These are phyloP conservation scores for Coturnix japonica DNA, from an alignment of 2,113 vertebrate species.

Conservation along the genomic window DNA sequence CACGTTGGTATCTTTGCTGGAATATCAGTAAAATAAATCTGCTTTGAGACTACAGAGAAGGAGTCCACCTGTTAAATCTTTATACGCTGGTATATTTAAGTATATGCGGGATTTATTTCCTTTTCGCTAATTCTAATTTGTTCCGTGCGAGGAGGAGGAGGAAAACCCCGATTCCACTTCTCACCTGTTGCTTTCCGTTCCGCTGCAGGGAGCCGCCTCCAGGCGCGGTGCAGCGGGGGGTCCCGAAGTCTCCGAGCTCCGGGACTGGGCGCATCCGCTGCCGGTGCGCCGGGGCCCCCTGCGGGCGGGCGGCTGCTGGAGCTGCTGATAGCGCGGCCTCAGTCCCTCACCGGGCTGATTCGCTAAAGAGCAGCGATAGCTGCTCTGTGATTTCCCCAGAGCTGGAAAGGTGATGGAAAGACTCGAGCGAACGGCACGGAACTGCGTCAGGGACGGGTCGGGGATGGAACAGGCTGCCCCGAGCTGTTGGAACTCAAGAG, in stretches of 20 bases:
- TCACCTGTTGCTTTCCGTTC: neutral
- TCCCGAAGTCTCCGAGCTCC: neutral
- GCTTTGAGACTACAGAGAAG: neutral
- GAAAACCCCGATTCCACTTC: accelerated
- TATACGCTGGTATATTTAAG: neutral
- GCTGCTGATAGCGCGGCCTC: neutral
- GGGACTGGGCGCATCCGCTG: neutral
- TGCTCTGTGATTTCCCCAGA: neutral
- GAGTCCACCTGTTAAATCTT: neutral
- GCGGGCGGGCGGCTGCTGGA: neutral
- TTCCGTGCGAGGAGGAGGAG: neutral
- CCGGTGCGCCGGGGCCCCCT: neutral
- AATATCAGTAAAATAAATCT: neutral
- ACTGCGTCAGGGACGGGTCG: neutral
- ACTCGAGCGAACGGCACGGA: neutral
- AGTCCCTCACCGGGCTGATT: neutral
- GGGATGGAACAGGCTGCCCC: neutral
- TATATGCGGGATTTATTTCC: neutral
- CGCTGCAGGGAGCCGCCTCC: neutral
- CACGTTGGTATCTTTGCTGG: accelerated
- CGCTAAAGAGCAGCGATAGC: neutral
- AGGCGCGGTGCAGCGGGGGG: accelerated
- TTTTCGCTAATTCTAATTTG: neutral
- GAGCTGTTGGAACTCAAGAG: neutral
- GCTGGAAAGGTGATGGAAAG: neutral